Conservation (phyloP, 2,113 vertebrate species). For the Corythoichthys haematopterus region DNA sequence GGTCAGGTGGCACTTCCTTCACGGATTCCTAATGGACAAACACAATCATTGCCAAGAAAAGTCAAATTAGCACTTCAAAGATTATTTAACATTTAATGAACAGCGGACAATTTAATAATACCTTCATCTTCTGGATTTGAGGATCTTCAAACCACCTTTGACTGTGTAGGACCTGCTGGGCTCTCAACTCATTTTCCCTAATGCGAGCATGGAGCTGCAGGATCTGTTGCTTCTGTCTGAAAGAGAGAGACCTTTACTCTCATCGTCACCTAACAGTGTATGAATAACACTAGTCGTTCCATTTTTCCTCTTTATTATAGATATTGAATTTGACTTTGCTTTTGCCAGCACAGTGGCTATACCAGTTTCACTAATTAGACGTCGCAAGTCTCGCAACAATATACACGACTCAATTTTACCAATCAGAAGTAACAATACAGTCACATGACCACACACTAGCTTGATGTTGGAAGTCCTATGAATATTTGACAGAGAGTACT, state of each 20-base stretch:
- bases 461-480: too few species aligned
- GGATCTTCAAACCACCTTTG: constrained; percentile 78
- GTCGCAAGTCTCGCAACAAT: too few species aligned
- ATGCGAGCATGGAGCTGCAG: constrained; percentile 85
- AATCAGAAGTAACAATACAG: too few species aligned
- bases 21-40: constrained; percentile 45
- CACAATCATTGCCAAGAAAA: not conserved
- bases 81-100: too few species aligned
- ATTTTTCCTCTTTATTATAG: too few species aligned
- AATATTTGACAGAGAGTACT: too few species aligned
- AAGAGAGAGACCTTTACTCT: constrained; percentile 36
- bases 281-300: not conserved
- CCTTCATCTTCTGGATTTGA: constrained; percentile 75
- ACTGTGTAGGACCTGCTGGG: constrained; percentile 81
- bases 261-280: not conserved
- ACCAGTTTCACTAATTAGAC: too few species aligned
- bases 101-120: constrained; percentile 36
- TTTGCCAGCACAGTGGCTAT: too few species aligned
- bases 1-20: not conserved
- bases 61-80: too few species aligned
- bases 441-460: too few species aligned
- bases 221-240: constrained; percentile 93
- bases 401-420: too few species aligned
- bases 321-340: too few species aligned
- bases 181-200: constrained; percentile 84